phyloP scores from a whole-genome alignment of 2,113 vertebrate species.

The Entomyzon cyanotis region DNA sequence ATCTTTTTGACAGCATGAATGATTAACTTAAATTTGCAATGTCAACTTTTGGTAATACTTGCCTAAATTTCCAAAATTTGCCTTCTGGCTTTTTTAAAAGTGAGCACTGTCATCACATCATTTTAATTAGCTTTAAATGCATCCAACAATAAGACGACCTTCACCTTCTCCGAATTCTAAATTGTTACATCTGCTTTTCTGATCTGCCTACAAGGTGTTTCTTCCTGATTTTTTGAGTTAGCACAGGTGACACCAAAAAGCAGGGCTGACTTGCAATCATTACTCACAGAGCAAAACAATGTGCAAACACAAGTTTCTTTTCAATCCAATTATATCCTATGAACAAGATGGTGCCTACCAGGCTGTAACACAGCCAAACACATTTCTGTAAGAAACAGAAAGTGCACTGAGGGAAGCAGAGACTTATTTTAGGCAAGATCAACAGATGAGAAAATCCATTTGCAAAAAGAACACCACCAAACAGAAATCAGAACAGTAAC shows the following conservation, averaged over 20 bases:
- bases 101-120: not conserved
- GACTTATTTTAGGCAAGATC: not conserved
- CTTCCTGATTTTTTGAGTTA: not conserved
- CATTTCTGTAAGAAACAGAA: not conserved
- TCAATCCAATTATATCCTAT: not conserved
- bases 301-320: not conserved
- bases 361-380: not conserved
- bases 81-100: not conserved
- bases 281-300: not conserved
- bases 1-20: slow-evolving; percentile 27
- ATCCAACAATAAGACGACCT: not conserved
- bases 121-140: not conserved
- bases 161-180: not conserved
- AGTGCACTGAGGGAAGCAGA: not conserved
- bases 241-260: not conserved
- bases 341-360: not conserved
- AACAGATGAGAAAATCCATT: not conserved
- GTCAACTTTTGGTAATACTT: slow-evolving; percentile 13
- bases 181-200: not conserved
- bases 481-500: not conserved
- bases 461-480: not conserved
- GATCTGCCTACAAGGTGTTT: not conserved
- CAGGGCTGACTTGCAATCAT: not conserved
- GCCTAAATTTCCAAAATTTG: slow-evolving; percentile 10
- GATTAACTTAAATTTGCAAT: slow-evolving; percentile 31